Base-by-base conservation (phyloP, 2,797 vertebrate genomes). In the Simalia tracyae region DNA sequence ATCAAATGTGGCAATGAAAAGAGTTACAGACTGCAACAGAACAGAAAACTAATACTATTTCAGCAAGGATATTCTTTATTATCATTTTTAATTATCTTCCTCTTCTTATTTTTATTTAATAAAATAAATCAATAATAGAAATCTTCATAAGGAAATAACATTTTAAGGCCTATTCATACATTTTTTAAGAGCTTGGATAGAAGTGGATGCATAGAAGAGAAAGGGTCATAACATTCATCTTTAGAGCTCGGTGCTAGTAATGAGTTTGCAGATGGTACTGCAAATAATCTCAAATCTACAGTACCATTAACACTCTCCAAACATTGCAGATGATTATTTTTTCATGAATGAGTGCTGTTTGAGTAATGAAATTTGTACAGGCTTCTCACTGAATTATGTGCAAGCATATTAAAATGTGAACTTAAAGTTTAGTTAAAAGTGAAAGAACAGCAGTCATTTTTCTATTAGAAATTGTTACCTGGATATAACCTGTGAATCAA, bases 251-350 rank as follows among this genome's bases (percentile, higher is more conserved):
- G 57, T 93, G 57, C 42, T 92, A 59, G 6, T 0, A 68, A 90
- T 90, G 92, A 87, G 89, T 93, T 94, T 93, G 36, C 91, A 90
- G 87, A 72, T 88, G 15, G 42, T 72, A 91, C 24, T 60, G 59
- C 92, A 96, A 96, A 95, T 91, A 90, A 95, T 28, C 8, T 61
- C 64, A 42, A 92, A 90, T 89, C 61, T 92, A 22, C 0, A 2
- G 19, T 31, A 92, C 12, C 6, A 87, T 15, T 28, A 87, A 19
- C 2, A 60, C 11, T 85, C 0, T 72, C 56, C 66, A 17, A 81
- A 36, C 87, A 93, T 31, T 12, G 68, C 28, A 63, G 63, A 17
- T 22, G 92, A 66, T 89, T 92, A 5, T 72, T 85, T 94, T 95
- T 95, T 92, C 11, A 76, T 94, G 57, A 3, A 57, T 91, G 11